Conservation (phyloP, 2,797 vertebrate species). For the Poeciliopsis gracilis region DNA sequence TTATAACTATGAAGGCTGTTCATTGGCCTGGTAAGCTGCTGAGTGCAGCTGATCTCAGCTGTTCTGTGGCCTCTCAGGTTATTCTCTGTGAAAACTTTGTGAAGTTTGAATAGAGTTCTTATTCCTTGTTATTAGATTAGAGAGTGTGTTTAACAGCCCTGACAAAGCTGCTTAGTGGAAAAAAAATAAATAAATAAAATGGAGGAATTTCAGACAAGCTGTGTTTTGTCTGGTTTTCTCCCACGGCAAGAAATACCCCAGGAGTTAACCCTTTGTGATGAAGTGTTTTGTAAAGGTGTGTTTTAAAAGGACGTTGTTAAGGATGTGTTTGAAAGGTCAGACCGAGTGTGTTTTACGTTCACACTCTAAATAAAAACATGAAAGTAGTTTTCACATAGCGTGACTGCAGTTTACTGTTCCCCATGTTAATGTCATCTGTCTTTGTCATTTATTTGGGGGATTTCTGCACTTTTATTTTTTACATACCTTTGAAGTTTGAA, state of each 20-base stretch:
- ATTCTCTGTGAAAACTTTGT: slow-evolving; percentile 30
- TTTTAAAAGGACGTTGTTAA: not conserved
- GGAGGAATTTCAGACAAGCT: slow-evolving; percentile 50
- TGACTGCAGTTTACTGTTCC: not conserved
- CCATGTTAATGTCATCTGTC: not conserved
- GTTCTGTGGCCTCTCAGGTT: slow-evolving; percentile 39
- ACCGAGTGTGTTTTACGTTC: not conserved
- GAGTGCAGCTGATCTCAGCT: slow-evolving; percentile 17
- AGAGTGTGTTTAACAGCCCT: slow-evolving; percentile 38
- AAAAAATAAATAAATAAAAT: slow-evolving; percentile 10
- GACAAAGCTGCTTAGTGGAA: slow-evolving; percentile 67
- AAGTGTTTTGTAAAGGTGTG: not conserved
- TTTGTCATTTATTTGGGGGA: not conserved
- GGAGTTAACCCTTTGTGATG: slow-evolving; percentile 10
- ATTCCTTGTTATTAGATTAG: slow-evolving; percentile 56
- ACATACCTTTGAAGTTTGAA: not conserved
- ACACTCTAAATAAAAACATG: not conserved
- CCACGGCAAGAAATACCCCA: slow-evolving; percentile 31
- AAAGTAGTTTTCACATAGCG: not conserved
- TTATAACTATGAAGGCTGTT: not conserved
- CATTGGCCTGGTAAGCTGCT: slow-evolving; percentile 12
- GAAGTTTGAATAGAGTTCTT: slow-evolving; percentile 37
- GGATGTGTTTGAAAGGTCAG: not conserved
- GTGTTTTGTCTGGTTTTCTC: slow-evolving; percentile 26
- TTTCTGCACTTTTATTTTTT: not conserved